Evolutionary conservation across 2,888 invertebrate species (phyloP), one percentile per base, ranked within the genome.

Genomic region (Thalpophila matura): DNA sequence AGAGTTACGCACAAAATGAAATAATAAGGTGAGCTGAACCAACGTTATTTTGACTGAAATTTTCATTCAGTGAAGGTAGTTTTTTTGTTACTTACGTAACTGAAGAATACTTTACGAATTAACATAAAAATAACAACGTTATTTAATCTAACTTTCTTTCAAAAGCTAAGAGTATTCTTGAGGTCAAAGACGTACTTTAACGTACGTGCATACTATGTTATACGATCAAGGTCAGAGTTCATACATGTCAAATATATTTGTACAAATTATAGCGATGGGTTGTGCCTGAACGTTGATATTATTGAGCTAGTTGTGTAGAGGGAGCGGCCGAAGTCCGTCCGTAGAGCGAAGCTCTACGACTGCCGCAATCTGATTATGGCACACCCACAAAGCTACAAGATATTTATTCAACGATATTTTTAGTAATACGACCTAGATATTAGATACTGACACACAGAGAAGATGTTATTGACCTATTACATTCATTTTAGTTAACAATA

Each of bases 281-380:
- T 58, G 43, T 61, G 57, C 66, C 67, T 71, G 59, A 68, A 74
- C 73, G 72, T 49, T 74, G 55, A 71, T 75, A 68, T 60, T 69
- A 78, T 73, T 75, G 71, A 80, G 69, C 79, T 63, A 77, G 76
- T 70, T 83, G 75, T 81, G 69, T 82, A 78, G 80, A 85, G 90
- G 93, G 93, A 92, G 93, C 93, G 93, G 91, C 88, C 87, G 82
- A 86, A 87, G 89, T 88, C 85, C 78, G 81, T 83, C 82, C 78
- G 74, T 83, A 79, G 53, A 53, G 79, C 75, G 94, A 94, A 94
- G 93, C 92, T 89, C 90, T 90, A 94, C 86, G 86, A 94, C 86
- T 91, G 92, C 91, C 91, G 92, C 93, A 94, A 94, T 94, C 94
- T 92, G 93, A 94, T 94, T 94, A 94, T 89, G 91, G 93, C 93